Base-by-base conservation (phyloP, 2,797 vertebrate species). In the Melanotaenia boesemani region DNA sequence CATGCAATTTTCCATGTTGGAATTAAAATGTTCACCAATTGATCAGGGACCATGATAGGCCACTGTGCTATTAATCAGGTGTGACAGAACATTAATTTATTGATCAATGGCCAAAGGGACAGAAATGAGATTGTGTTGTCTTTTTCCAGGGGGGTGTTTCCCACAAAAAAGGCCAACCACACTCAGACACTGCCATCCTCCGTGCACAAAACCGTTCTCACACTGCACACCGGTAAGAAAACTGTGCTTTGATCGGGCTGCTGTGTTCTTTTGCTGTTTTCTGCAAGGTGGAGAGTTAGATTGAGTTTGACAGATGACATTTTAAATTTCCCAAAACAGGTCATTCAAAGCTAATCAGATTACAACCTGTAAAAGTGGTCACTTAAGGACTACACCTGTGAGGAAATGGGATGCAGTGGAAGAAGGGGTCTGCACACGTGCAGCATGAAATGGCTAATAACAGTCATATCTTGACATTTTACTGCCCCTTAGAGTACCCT, bases 121-220 rank as follows among this genome's bases (percentile, higher is more conserved):
- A 74, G 66, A 83, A 73, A 76, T 79, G 67, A 85, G 66, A 81
- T 65, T 62, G 44, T 85, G 70, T 86, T 86, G 82, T 90, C 71
- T 88, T 72, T 82, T 59, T 90, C 86, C 85, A 99, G 98, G 98
- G 64, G 98, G 98, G 1, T 99, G 98, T 88, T 94, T 96, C 84
- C 81, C 89, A 24, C 95, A 89, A 86, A 95, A 89, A 0, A 96
- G 93, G 55, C 98, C 98, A 0, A 92, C 95, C 2, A 94, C 95
- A 5, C 88, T 96, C 67, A 93, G 92, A 79, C 96, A 95, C 88
- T 99, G 98, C 92, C 95, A 95, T 81, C 98, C 98, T 0, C 93
- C 94, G 0, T 99, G 98, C 94, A 96, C 93, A 8, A 99, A 99
- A 54, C 98, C 97, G 1, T 98, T 98, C 92, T 98, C 98, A 62